These are phyloP conservation scores for Meleagris gallopavo DNA, from an alignment of 2,113 vertebrate species.

Conservation along the genomic window DNA sequence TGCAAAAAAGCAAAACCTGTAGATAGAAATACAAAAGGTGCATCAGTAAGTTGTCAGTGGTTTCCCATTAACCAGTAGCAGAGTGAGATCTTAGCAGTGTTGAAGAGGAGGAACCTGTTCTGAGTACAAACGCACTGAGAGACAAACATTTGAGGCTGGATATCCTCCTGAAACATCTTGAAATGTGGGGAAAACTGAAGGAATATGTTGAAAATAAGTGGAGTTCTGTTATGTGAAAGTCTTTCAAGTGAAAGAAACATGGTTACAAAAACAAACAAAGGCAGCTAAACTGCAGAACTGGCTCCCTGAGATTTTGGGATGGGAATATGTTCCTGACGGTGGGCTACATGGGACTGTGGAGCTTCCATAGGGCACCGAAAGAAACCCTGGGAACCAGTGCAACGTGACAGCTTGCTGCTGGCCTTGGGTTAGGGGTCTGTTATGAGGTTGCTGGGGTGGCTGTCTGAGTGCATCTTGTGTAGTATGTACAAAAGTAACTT, in stretches of 20 bases:
- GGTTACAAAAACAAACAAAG: not conserved
- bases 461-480: not conserved
- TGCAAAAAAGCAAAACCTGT: not conserved
- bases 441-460: not conserved
- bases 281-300: not conserved
- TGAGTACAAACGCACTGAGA: not conserved
- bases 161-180: not conserved
- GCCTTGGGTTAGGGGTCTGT: not conserved
- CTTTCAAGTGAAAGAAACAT: not conserved
- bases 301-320: not conserved
- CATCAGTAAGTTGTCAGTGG: not conserved
- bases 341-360: not conserved
- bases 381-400: not conserved
- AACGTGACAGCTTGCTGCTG: not conserved
- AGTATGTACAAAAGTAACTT: not conserved
- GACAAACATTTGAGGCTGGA: not conserved
- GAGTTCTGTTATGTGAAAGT: not conserved
- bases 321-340: not conserved
- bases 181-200: not conserved
- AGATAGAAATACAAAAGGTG: not conserved
- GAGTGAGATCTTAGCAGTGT: not conserved
- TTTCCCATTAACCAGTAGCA: not conserved
- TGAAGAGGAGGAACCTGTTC: not conserved
- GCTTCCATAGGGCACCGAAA: not conserved
- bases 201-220: not conserved